These are phyloP conservation scores for Aleiodes testaceus DNA, from an alignment of 2,888 invertebrate species.

Conservation along the genomic window DNA sequence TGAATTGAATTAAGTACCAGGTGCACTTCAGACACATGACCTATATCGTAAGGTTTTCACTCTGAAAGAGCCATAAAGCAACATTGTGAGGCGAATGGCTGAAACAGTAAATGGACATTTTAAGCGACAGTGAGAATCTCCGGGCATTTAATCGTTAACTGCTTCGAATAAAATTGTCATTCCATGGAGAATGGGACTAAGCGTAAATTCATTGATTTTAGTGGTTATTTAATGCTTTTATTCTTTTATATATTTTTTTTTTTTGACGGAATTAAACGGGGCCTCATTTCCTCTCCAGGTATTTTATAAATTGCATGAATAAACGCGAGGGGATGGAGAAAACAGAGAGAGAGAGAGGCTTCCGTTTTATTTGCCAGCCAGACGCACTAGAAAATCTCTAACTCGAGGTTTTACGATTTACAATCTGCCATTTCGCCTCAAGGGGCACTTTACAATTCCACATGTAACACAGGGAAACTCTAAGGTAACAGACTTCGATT, in stretches of 20 bases:
- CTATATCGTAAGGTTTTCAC: conserved; percentile 56
- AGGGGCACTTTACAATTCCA: conserved; percentile 58
- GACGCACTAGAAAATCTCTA: conserved; percentile 35
- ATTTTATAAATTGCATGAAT: conserved; percentile 28
- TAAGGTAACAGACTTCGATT: conserved; percentile 51
- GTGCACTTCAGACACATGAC: conserved; percentile 51
- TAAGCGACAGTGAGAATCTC: conserved; percentile 26
- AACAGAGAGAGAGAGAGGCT: conserved; percentile 8
- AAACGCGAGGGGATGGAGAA: conserved; percentile 3
- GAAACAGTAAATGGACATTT: conserved; percentile 19
- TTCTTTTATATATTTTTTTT: background rate
- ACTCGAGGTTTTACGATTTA: conserved; percentile 64
- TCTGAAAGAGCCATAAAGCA: conserved; percentile 5
- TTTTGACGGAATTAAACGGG: background rate
- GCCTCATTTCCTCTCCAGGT: conserved; percentile 22
- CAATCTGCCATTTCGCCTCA: conserved; percentile 61
- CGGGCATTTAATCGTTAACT: conserved; percentile 9
- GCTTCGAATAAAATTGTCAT: conserved; percentile 15
- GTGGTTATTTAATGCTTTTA: conserved; percentile 41
- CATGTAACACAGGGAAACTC: conserved; percentile 50
- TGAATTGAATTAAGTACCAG: conserved; percentile 30
- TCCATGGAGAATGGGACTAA: background rate
- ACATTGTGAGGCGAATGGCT: conserved; percentile 32
- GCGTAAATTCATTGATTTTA: conserved; percentile 49
- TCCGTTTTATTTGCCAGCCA: conserved; percentile 28